Base-by-base conservation (phyloP, 2,888 invertebrate genomes). In the Pyrrhia umbra region DNA sequence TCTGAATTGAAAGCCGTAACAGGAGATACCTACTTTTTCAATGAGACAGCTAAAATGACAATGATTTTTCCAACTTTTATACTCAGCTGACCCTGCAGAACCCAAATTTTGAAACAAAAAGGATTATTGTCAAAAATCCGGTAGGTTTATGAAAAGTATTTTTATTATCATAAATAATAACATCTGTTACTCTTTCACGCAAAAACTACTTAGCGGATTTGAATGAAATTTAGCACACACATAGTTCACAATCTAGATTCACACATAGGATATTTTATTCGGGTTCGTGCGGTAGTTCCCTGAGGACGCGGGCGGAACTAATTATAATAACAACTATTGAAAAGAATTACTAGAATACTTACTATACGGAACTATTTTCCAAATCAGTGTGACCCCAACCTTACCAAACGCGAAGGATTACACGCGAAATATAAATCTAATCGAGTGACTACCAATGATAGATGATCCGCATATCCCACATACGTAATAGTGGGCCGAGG, bases 351-450 rank as follows among this genome's bases (percentile, higher is more conserved):
- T 2, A 8, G 13, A 2, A 9, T 2, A 8, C 2, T 30, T 30
- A 2, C 13, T 2, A 2, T 30, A 13, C 6, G 10, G 30, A 30
- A 30, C 30, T 13, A 30, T 30, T 30, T 30, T 30, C 30, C 30
- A 30, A 13, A 13, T 30, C 47, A 58, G 46, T 60, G 16, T 27
- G 40, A 13, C 65, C 58, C 61, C 55, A 69, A 62, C 65, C 47
- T 58, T 69, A 65, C 67, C 54, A 46, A 39, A 61, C 40, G 57
- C 61, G 50, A 59, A 64, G 55, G 66, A 77, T 80, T 79, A 80
- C 69, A 65, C 46, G 77, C 74, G 2, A 55, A 62, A 77, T 73
- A 66, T 49, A 45, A 77, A 69, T 79, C 56, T 79, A 68, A 79
- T 68, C 80, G 60, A 63, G 6, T 50, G 42, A 13, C 37, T 42